These are phyloP conservation scores for Papilio aristodemus DNA, from an alignment of 1,140 invertebrate genomes.

Conservation along the genomic window DNA sequence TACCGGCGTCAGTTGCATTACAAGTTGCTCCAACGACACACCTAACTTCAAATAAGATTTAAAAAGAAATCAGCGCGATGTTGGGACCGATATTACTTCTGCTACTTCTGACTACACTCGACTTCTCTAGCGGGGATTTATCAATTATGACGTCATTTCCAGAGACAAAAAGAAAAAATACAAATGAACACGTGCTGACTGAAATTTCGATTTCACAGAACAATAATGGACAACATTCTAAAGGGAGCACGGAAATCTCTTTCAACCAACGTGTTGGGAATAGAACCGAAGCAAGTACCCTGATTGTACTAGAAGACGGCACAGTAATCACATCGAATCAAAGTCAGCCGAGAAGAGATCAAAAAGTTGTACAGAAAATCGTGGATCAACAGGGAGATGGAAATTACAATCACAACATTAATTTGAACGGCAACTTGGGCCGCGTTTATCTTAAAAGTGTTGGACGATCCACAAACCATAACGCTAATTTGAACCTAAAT, in stretches of 20 bases:
- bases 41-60: not conserved
- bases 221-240: not conserved
- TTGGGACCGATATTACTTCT: not conserved
- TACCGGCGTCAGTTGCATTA: not conserved
- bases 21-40: not conserved
- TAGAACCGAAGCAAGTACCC: not conserved
- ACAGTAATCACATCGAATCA: not conserved
- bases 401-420: not conserved
- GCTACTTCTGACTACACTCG: not conserved
- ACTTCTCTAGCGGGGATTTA: not conserved
- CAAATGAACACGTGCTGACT: not conserved
- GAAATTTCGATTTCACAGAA: not conserved
- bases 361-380: not conserved
- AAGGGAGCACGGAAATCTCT: not conserved
- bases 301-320: not conserved
- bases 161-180: not conserved
- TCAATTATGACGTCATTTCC: constrained; percentile 2
- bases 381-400: constrained; percentile 1
- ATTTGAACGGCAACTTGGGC: not conserved
- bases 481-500: not conserved
- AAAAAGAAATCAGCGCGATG: not conserved
- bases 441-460: constrained; percentile 1
- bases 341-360: not conserved
- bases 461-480: not conserved
- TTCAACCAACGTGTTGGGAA: not conserved